A percentile compares a stretch with the other conserved stretches of the same genome.
These are phyloP conservation scores for Anolis sagrei DNA, from an alignment of 2,113 vertebrate species.

Conservation along the genomic window DNA sequence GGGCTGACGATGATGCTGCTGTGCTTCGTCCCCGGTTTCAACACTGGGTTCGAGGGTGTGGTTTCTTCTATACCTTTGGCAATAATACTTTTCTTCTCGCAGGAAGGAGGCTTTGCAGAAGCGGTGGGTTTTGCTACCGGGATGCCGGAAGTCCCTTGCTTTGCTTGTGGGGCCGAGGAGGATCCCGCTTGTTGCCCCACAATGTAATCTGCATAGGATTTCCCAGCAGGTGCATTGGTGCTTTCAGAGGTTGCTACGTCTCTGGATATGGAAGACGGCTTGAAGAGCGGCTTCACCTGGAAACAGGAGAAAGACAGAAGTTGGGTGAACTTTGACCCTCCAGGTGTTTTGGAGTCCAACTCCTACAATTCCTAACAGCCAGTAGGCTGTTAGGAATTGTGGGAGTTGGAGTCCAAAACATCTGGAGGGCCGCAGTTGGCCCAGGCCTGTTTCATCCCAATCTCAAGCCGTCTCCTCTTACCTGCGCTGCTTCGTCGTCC, in stretches of 20 bases:
- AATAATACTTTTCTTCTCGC: background rate
- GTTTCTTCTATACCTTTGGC: background rate
- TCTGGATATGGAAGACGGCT: constrained; percentile 55
- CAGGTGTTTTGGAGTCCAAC: too few relatives aligned
- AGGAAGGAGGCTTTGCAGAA: too few relatives aligned
- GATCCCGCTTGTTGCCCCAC: constrained; percentile 70
- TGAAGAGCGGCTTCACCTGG: constrained; percentile 82
- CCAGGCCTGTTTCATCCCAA: background rate
- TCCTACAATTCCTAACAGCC: too few relatives aligned
- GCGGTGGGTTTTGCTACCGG: background rate
- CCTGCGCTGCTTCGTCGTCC: background rate
- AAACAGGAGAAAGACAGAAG: too few relatives aligned
- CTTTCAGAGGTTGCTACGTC: background rate
- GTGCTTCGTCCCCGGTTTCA: constrained; percentile 77
- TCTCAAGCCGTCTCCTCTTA: too few relatives aligned
- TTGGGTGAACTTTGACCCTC: too few relatives aligned
- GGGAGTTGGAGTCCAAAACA: too few relatives aligned
- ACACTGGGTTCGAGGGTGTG: background rate
- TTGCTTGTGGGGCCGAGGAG: background rate
- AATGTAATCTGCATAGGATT: constrained; percentile 81
- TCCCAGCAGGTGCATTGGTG: background rate
- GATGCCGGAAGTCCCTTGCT: background rate
- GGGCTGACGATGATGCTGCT: constrained; percentile 89
- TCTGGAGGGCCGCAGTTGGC: too few relatives aligned
- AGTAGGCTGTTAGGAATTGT: too few relatives aligned